Conservation (phyloP, 2,797 vertebrate genomes). For the Malurus leucopterus region DNA sequence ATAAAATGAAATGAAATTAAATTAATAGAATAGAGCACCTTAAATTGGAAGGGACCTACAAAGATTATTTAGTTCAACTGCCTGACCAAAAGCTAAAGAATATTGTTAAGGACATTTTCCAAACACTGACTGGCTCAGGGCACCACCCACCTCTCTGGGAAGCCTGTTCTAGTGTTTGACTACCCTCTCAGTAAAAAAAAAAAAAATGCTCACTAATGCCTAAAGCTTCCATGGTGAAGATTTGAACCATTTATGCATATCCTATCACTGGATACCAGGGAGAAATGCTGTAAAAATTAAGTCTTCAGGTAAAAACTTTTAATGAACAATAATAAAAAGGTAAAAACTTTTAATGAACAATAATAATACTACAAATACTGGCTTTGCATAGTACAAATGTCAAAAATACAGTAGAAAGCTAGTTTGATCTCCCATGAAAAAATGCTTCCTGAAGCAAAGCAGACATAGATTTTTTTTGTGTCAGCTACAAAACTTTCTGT, state of each 20-base stretch:
- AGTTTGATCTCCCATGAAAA: neutral
- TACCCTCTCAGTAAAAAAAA: neutral
- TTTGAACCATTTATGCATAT: neutral
- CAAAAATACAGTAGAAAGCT: neutral
- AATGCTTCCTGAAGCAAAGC: neutral
- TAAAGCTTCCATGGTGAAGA: neutral
- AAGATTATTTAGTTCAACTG: neutral
- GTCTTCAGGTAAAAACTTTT: neutral
- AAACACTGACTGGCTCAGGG: neutral
- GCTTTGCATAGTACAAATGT: neutral
- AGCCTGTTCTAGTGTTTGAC: neutral
- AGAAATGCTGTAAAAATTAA: neutral
- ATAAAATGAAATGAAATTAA: neutral
- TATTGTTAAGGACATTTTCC: neutral
- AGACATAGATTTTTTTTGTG: neutral
- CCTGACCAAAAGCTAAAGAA: neutral
- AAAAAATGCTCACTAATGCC: neutral
- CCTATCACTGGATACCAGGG: neutral
- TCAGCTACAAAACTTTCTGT: neutral
- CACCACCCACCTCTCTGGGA: neutral
- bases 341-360: neutral
- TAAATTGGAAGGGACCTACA: neutral
- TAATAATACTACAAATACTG: neutral
- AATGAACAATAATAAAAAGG: neutral
- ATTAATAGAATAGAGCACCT: neutral